Conservation (phyloP, 1,140 invertebrate genomes). For the Schlechtendalia chinensis region DNA sequence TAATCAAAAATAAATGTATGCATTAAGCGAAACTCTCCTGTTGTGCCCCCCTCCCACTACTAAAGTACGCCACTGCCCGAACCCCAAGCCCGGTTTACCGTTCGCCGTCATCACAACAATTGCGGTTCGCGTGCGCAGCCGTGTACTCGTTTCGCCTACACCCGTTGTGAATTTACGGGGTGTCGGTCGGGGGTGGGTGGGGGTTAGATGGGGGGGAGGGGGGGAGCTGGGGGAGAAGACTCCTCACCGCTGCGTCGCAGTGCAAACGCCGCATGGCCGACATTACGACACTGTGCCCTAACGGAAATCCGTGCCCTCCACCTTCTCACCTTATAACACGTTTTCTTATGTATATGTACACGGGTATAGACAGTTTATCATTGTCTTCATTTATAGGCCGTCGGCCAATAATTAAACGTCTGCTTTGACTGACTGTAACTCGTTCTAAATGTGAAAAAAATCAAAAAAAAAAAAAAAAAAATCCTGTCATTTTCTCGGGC, state of each 20-base stretch:
- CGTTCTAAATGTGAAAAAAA: conserved; percentile 45
- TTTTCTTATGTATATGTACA: conserved; percentile 47
- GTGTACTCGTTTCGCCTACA: conserved; percentile 1
- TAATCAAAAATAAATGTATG: too few relatives aligned
- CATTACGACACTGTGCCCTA: conserved; percentile 23
- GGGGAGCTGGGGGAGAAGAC: too few relatives aligned
- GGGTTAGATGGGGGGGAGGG: too few relatives aligned
- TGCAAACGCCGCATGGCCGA: too few relatives aligned
- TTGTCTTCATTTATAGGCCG: conserved; percentile 48
- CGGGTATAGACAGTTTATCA: conserved; percentile 32
- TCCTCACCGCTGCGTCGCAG: too few relatives aligned
- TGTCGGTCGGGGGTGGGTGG: too few relatives aligned
- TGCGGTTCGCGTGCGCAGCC: conserved; percentile 13
- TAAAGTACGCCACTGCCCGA: too few relatives aligned
- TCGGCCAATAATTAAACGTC: conserved; percentile 48
- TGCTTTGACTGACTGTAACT: conserved; percentile 48
- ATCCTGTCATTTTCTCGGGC: conserved; percentile 37
- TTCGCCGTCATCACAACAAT: background rate
- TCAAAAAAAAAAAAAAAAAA: conserved; percentile 36
- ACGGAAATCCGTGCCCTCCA: conserved; percentile 27
- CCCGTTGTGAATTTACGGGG: conserved; percentile 16
- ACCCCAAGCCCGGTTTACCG: background rate
- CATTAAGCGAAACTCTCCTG: too few relatives aligned
- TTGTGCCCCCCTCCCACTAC: too few relatives aligned
- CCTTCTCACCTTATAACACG: conserved; percentile 47